Percentiles rank a stretch among this genome's conserved stretches.
phyloP scores from a whole-genome alignment of 2,888 invertebrate genomes.

The Drosophila heteroneura region DNA sequence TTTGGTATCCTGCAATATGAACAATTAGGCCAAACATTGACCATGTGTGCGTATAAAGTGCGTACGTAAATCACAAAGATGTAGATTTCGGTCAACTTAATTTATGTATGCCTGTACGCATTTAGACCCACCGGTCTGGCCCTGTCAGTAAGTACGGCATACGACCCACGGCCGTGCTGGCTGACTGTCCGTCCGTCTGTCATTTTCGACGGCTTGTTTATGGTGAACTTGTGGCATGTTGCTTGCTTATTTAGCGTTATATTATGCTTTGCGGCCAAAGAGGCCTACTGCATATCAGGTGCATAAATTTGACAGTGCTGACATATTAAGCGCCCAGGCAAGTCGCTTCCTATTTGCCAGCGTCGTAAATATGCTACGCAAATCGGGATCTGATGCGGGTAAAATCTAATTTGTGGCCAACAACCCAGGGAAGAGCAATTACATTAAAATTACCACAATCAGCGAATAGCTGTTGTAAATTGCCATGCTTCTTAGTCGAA shows the following conservation, averaged over 20 bases:
- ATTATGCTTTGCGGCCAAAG: conserved; percentile 14
- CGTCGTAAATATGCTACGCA: conserved; percentile 10
- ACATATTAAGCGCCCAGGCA: conserved; percentile 54
- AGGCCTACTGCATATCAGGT: conserved; percentile 52
- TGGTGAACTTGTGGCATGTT: background rate
- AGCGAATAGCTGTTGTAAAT: background rate
- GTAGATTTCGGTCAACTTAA: conserved; percentile 57
- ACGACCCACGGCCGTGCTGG: background rate
- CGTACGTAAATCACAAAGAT: conserved; percentile 67
- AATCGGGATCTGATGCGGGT: conserved; percentile 25
- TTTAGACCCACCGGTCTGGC: background rate
- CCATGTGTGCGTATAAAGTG: conserved; percentile 52
- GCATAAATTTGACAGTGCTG: conserved; percentile 66
- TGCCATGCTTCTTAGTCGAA: background rate
- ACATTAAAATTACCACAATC: background rate
- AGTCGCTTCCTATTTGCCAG: background rate
- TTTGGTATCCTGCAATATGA: conserved; percentile 38
- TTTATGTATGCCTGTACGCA: conserved; percentile 51
- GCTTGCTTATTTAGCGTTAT: conserved; percentile 26
- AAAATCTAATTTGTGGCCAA: conserved; percentile 21
- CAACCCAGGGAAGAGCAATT: background rate
- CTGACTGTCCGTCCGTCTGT: background rate
- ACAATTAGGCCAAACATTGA: conserved; percentile 51
- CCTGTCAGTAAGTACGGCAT: conserved; percentile 6
- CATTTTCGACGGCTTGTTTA: conserved; percentile 3